These are phyloP conservation scores for Drosophila paulistorum DNA, from an alignment of 1,140 invertebrate genomes.

Conservation along the genomic window DNA sequence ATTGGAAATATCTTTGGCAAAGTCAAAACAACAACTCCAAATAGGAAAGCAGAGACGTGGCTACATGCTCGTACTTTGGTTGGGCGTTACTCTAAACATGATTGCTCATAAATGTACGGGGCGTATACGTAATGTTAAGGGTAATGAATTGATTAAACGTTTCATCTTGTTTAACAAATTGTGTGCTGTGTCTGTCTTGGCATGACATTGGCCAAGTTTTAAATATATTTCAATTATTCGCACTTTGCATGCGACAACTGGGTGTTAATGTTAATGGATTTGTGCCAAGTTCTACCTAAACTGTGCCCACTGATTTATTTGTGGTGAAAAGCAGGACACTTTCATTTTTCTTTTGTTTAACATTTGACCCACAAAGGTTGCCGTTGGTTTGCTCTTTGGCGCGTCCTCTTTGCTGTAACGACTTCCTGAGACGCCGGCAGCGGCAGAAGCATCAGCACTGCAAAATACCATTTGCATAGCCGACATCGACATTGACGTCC, in stretches of 20 bases:
- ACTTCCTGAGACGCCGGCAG: conserved; percentile 58
- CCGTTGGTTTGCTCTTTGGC: conserved; percentile 42
- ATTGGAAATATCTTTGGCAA: conserved; percentile 72
- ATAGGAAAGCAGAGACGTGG: no score
- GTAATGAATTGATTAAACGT: conserved; percentile 80
- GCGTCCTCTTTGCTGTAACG: conserved; percentile 58
- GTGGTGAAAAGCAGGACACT: conserved; percentile 52
- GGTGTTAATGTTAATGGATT: conserved; percentile 79
- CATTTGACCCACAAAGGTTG: conserved; percentile 76
- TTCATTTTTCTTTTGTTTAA: conserved; percentile 25
- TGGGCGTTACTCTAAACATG: conserved; percentile 60
- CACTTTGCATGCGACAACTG: conserved; percentile 59
- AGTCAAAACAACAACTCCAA: no score
- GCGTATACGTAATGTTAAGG: conserved; percentile 75
- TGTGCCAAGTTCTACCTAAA: conserved; percentile 72
- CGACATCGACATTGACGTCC: conserved; percentile 2
- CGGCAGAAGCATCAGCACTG: conserved; percentile 26
- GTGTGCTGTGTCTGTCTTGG: conserved; percentile 32
- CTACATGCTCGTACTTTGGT: background rate
- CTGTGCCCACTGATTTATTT: conserved; percentile 66
- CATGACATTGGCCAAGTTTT: conserved; percentile 72
- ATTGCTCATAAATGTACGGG: conserved; percentile 77
- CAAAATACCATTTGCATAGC: conserved; percentile 63
- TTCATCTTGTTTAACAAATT: conserved; percentile 46
- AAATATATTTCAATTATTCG: conserved; percentile 68